Base-by-base conservation (phyloP, 2,797 vertebrate genomes). In the Diceros bicornis region DNA sequence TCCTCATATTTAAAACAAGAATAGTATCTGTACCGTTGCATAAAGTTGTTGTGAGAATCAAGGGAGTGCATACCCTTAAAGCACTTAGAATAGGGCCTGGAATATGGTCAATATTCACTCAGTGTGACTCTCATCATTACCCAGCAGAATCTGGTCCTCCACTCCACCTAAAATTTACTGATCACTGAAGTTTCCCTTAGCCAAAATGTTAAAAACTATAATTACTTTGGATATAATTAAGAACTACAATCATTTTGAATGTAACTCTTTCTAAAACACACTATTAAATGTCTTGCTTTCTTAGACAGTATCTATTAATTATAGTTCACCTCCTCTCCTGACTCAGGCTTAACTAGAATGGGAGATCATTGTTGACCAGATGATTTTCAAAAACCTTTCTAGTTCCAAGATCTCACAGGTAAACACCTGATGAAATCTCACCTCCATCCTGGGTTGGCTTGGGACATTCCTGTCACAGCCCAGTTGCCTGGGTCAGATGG, bases 211-310 rank as follows among this genome's bases (percentile, higher is more conserved):
- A 93, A 89, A 93, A 96, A 97, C 71, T 89, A 64, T 94, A 94
- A 97, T 97, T 94, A 93, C 77, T 93, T 81, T 29, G 84, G 50
- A 90, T 79, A 93, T 62, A 97, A 81, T 83, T 78, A 94, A 97
- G 32, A 96, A 59, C 77, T 68, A 16, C 81, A 94, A 93, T 97
- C 64, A 91, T 71, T 96, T 75, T 84, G 23, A 96, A 77, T 57
- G n/a, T 78, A 90, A 78, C 34, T 62, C 34, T 96, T 97, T 81
- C 79, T 89, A 87, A 94, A 78, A 55, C 34, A 75, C 52, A 84
- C 69, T 77, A n/a, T 87, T 89, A 84, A 84, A 79, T 37, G 47
- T 82, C 79, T 96, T 81, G 52, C 50, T 72, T 41, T 68, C 82
- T 95, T 94, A 66, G 81, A 84, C 41, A 92, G 72, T 52, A 52